Evolutionary conservation across 2,888 invertebrate species (phyloP).

Genomic region (Gortyna flavago): DNA sequence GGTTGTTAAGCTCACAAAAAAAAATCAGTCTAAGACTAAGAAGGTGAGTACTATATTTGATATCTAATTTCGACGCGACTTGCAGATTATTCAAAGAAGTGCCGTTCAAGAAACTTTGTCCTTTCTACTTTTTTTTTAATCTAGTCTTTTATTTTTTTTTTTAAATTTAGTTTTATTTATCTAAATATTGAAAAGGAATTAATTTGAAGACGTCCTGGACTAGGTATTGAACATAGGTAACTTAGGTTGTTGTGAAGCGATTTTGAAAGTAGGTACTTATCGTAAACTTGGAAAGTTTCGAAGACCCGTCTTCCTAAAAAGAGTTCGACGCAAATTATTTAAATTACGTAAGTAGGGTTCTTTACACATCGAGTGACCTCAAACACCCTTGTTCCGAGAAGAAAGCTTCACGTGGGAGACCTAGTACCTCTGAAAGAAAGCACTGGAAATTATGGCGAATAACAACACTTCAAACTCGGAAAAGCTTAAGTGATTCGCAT

Average conservation of each 20-base stretch:
- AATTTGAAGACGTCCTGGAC: slow-evolving; percentile 47
- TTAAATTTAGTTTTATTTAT: slow-evolving; percentile 60
- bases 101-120: slow-evolving; percentile 45
- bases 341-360: background rate
- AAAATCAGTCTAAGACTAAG: background rate
- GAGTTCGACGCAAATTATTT: slow-evolving; percentile 9
- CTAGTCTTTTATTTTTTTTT: too few relatives aligned
- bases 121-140: slow-evolving; percentile 30
- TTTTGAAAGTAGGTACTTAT: slow-evolving; percentile 45
- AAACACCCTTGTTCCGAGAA: background rate
- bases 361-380: background rate
- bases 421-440: background rate
- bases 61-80: background rate
- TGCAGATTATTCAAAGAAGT: slow-evolving; percentile 27
- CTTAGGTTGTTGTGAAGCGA: slow-evolving; percentile 13
- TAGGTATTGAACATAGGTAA: slow-evolving; percentile 28
- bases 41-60: background rate
- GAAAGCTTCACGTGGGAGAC: background rate
- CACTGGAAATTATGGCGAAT: background rate
- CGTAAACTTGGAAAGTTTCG: slow-evolving; percentile 12
- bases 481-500: background rate
- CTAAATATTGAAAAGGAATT: slow-evolving; percentile 53
- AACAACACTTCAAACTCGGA: background rate
- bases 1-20: background rate
- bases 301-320: slow-evolving; percentile 11